phyloP scores from a whole-genome alignment of 1,140 invertebrate species.

The Drosophila erecta region DNA sequence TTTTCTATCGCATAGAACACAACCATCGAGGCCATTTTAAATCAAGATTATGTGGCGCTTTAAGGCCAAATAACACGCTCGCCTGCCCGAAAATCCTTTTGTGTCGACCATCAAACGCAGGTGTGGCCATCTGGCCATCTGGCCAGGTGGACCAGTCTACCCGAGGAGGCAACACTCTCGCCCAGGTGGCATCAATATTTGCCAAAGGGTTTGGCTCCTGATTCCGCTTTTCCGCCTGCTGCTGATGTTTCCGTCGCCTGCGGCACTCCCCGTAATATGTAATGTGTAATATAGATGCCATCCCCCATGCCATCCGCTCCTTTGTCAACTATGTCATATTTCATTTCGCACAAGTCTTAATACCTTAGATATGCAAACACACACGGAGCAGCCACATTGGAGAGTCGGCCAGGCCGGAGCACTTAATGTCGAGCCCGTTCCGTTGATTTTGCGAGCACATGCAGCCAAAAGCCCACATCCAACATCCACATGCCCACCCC shows the following conservation, averaged over 20 bases:
- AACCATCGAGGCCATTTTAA: neutral
- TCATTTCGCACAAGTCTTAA: conserved; percentile 75
- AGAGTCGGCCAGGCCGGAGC: conserved; percentile 38
- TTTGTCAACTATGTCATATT: conserved; percentile 81
- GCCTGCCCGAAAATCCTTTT: conserved; percentile 8
- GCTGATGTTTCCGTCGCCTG: conserved; percentile 12
- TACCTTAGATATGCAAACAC: conserved; percentile 62
- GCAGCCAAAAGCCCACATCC: conserved; percentile 17
- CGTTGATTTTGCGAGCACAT: conserved; percentile 55
- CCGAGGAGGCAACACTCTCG: conserved; percentile 5
- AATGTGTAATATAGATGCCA: conserved; percentile 62
- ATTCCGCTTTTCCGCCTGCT: conserved; percentile 7
- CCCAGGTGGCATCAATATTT: conserved; percentile 48
- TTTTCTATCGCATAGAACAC: conserved; percentile 17
- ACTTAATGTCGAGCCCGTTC: conserved; percentile 73
- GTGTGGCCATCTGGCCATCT: too few species aligned
- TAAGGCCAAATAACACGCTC: conserved; percentile 21
- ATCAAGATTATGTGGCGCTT: conserved; percentile 11
- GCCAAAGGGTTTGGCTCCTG: conserved; percentile 43
- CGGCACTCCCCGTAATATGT: conserved; percentile 35
- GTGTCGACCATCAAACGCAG: conserved; percentile 19
- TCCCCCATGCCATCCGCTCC: conserved; percentile 36
- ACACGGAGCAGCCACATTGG: conserved; percentile 3
- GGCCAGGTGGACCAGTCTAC: conserved; percentile 16
- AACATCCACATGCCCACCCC: conserved; percentile 1